Evolutionary conservation across 2,113 vertebrate species (phyloP).

Genomic region (Pollimyrus isidori): DNA sequence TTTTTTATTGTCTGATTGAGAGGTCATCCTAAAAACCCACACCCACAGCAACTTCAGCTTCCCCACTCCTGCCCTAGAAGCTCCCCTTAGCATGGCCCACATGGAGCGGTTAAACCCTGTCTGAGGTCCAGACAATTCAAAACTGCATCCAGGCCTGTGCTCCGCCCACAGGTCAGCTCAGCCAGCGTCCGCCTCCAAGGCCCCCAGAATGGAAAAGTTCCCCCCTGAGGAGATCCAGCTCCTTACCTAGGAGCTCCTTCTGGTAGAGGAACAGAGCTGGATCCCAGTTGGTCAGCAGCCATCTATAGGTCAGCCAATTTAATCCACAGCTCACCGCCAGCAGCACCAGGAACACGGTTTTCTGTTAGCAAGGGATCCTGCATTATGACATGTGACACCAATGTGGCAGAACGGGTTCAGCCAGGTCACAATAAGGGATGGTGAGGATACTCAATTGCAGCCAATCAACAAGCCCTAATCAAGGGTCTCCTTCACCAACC

Average conservation of each 20-base stretch:
- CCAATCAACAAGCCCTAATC: neutral
- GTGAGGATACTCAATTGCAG: neutral
- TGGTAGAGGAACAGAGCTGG: conserved; percentile 29
- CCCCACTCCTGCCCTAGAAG: neutral
- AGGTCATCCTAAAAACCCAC: neutral
- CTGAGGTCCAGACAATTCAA: neutral
- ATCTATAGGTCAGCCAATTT: conserved; percentile 32
- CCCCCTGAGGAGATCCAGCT: neutral
- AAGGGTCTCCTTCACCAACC: neutral
- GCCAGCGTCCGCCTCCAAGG: neutral
- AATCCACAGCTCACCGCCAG: conserved; percentile 25
- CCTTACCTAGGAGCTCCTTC: conserved; percentile 37
- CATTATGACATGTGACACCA: neutral
- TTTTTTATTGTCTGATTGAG: neutral
- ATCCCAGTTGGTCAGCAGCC: conserved; percentile 31
- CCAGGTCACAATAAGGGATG: neutral
- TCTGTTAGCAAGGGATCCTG: conserved; percentile 5
- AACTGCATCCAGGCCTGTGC: neutral
- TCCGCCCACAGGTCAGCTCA: neutral
- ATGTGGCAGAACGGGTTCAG: neutral
- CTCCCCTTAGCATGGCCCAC: neutral
- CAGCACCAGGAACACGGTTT: conserved; percentile 33
- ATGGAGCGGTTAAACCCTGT: neutral
- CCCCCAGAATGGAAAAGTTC: neutral
- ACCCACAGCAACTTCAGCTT: neutral